Evolutionary conservation across 2,888 invertebrate genomes (phyloP).

Genomic region (Priocnemis perturbator): DNA sequence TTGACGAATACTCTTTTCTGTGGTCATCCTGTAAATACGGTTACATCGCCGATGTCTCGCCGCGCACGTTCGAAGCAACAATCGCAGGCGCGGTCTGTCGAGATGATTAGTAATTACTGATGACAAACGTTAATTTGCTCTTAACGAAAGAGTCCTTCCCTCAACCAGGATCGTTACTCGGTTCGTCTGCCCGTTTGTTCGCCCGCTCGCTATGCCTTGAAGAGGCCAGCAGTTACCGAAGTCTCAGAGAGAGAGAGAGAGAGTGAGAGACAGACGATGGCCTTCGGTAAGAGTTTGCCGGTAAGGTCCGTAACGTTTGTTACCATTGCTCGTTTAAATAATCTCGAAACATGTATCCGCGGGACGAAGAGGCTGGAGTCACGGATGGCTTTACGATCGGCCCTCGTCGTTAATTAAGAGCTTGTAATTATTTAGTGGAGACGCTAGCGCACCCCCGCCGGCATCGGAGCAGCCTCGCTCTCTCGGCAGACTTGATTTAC

Average conservation of each 20-base stretch:
- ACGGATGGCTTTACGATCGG: conserved; percentile 73
- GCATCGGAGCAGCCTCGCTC: conserved; percentile 64
- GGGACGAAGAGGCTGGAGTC: conserved; percentile 61
- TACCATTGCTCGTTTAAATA: conserved; percentile 71
- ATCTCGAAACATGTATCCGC: conserved; percentile 72
- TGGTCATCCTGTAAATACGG: no score
- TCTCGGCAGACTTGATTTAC: conserved; percentile 66
- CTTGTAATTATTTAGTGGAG: conserved; percentile 74
- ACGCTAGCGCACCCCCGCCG: conserved; percentile 74
- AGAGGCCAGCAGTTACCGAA: conserved; percentile 44
- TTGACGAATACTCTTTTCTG: no score
- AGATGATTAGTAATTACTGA: no score
- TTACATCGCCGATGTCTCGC: no score
- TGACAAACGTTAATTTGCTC: conserved; percentile 31
- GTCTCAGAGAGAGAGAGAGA: no score
- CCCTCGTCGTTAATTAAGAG: conserved; percentile 74
- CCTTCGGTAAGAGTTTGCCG: conserved; percentile 41
- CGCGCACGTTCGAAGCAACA: no score
- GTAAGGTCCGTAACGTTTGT: conserved; percentile 61
- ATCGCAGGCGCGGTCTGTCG: no score
- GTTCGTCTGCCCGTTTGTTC: neutral
- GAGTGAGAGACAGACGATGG: no score
- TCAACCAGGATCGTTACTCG: no score
- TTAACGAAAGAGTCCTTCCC: no score
- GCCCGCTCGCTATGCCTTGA: neutral